Percentiles rank a stretch among this genome's conserved stretches.
phyloP scores from a whole-genome alignment of 2,888 invertebrate genomes.

The Theretra japonica region DNA sequence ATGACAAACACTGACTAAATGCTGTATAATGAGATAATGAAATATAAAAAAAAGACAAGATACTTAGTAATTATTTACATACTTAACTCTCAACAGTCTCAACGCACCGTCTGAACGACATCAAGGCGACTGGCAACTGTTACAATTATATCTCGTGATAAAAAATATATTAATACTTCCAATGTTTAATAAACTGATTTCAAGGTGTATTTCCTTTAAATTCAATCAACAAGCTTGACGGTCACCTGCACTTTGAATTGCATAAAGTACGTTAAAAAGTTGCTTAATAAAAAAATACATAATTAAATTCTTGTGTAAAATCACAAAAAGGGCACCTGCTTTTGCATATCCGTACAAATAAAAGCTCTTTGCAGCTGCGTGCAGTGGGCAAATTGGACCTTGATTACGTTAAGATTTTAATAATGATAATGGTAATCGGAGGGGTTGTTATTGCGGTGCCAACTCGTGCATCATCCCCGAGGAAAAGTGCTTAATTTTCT shows the following conservation, averaged over 20 bases:
- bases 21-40: conserved; percentile 24
- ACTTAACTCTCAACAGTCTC: conserved; percentile 4
- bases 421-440: conserved; percentile 59
- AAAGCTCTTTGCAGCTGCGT: conserved; percentile 36
- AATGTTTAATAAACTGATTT: conserved; percentile 2
- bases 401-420: conserved; percentile 68
- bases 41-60: conserved; percentile 5
- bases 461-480: conserved; percentile 60
- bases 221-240: conserved; percentile 18
- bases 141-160: conserved; percentile 10
- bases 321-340: conserved; percentile 31
- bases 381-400: conserved; percentile 44
- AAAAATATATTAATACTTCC: conserved; percentile 15
- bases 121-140: conserved; percentile 6
- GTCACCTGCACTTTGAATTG: conserved; percentile 13
- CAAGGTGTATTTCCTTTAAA: conserved; percentile 22
- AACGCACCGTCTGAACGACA: neutral
- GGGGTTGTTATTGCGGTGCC: conserved; percentile 51
- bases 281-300: conserved; percentile 1
- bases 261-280: conserved; percentile 2
- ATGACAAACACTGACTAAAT: conserved; percentile 40
- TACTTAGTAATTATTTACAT: conserved; percentile 2
- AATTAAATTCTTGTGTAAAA: conserved; percentile 1
- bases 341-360: conserved; percentile 9
- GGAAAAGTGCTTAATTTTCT: conserved; percentile 53